A percentile compares a stretch with the other conserved stretches of the same genome.
These are phyloP conservation scores for Peromyscus melanophrys DNA, from an alignment of 2,797 vertebrate genomes.

Conservation along the genomic window DNA sequence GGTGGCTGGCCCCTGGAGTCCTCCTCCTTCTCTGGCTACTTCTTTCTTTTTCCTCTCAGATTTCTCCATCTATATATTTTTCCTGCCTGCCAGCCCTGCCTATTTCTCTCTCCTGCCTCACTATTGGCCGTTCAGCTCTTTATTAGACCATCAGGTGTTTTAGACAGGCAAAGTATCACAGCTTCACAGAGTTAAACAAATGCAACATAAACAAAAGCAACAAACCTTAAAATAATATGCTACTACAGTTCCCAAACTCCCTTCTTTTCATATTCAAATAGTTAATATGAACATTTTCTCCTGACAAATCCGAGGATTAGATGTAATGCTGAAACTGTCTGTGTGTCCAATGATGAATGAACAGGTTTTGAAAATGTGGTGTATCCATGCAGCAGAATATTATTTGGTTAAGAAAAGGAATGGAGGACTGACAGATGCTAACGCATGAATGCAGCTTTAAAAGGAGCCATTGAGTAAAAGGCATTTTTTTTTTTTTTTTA, in stretches of 20 bases:
- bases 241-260: background rate
- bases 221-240: too few relatives aligned
- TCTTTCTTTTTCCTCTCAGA: too few relatives aligned
- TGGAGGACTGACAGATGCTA: rapidly evolving
- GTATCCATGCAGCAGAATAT: background rate
- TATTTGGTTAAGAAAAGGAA: background rate
- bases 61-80: too few relatives aligned
- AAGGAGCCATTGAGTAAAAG: background rate
- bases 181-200: too few relatives aligned
- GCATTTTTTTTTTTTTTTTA: background rate
- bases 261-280: slow-evolving; percentile 31
- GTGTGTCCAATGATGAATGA: background rate
- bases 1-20: too few relatives aligned
- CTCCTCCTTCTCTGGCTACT: too few relatives aligned
- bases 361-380: background rate
- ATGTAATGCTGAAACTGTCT: background rate
- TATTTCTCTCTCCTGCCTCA: too few relatives aligned
- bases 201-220: too few relatives aligned
- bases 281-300: background rate
- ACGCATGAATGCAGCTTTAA: background rate
- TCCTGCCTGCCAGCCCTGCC: too few relatives aligned
- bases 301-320: background rate
- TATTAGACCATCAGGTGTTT: too few relatives aligned
- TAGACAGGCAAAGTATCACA: too few relatives aligned
- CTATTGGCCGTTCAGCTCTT: too few relatives aligned